Conservation (phyloP, 2,888 invertebrate species). For the Ganaspis brasiliensis region DNA sequence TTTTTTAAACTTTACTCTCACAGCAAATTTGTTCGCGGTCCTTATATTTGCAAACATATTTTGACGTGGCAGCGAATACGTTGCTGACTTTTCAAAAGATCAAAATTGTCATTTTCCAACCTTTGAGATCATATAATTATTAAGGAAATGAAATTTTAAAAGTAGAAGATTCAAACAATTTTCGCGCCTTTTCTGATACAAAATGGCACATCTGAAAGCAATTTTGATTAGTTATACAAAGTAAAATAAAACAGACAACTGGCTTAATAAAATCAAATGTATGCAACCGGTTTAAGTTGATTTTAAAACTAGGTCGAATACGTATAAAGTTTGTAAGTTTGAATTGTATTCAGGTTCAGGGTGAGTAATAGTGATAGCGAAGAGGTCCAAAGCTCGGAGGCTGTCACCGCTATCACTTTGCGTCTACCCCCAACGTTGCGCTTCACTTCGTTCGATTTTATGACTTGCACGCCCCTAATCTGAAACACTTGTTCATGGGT, state of each 20-base stretch:
- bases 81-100: too few relatives aligned
- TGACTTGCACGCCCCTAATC: constrained; percentile 10
- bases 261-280: too few relatives aligned
- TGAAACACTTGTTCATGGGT: neutral
- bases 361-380: constrained; percentile 75
- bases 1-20: too few relatives aligned
- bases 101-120: too few relatives aligned
- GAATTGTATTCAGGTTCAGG: constrained; percentile 75
- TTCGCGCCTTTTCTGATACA: too few relatives aligned
- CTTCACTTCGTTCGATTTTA: constrained; percentile 37
- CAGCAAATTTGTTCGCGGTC: too few relatives aligned
- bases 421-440: constrained; percentile 49
- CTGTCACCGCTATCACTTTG: constrained; percentile 77
- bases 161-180: too few relatives aligned
- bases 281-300: constrained; percentile 72
- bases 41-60: too few relatives aligned
- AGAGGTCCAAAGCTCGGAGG: constrained; percentile 64
- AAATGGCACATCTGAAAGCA: too few relatives aligned
- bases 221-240: constrained; percentile 32
- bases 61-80: too few relatives aligned
- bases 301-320: constrained; percentile 76
- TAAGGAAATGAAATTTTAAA: too few relatives aligned
- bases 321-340: constrained; percentile 76
- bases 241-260: constrained; percentile 66
- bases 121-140: too few relatives aligned